Evolutionary conservation across 2,888 invertebrate genomes (phyloP).

Genomic region (Trissolcus japonicus): DNA sequence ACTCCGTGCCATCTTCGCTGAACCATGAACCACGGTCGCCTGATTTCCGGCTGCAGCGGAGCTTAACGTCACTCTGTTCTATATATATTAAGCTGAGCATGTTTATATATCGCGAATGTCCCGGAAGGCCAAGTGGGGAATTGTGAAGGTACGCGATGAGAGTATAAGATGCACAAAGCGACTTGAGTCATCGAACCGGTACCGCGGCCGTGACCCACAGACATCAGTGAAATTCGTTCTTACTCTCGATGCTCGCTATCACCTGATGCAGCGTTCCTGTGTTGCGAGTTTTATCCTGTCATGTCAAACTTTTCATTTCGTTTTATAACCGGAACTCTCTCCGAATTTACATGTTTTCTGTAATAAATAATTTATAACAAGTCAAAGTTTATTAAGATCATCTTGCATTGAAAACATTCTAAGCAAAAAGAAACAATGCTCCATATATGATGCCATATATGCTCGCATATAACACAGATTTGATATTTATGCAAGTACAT

Average conservation of each 20-base stretch:
- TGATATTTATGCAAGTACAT: too few relatives aligned
- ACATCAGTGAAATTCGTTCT: constrained; percentile 58
- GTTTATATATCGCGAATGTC: constrained; percentile 65
- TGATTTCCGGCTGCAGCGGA: constrained; percentile 57
- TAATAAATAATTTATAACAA: too few relatives aligned
- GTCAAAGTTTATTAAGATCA: too few relatives aligned
- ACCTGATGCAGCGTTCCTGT: neutral
- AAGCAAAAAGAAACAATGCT: too few relatives aligned
- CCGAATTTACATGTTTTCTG: too few relatives aligned
- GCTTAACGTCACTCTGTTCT: constrained; percentile 69
- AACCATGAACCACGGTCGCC: constrained; percentile 45
- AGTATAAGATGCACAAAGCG: constrained; percentile 57
- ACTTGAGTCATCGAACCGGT: constrained; percentile 56
- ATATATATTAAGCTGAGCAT: constrained; percentile 67
- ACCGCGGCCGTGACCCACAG: constrained; percentile 60
- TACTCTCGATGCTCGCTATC: constrained; percentile 44
- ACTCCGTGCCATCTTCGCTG: constrained; percentile 43
- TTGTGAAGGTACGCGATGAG: constrained; percentile 57
- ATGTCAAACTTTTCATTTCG: constrained; percentile 15
- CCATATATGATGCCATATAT: too few relatives aligned
- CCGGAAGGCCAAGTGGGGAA: constrained; percentile 60
- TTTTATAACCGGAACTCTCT: too few relatives aligned
- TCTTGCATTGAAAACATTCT: too few relatives aligned
- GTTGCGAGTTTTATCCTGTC: constrained; percentile 3
- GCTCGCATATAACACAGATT: too few relatives aligned